A percentile compares a stretch with the other conserved stretches of the same genome.
Evolutionary conservation across 64 coral and sea anemone species (phyloP).

Genomic region (Montipora capricornis): DNA sequence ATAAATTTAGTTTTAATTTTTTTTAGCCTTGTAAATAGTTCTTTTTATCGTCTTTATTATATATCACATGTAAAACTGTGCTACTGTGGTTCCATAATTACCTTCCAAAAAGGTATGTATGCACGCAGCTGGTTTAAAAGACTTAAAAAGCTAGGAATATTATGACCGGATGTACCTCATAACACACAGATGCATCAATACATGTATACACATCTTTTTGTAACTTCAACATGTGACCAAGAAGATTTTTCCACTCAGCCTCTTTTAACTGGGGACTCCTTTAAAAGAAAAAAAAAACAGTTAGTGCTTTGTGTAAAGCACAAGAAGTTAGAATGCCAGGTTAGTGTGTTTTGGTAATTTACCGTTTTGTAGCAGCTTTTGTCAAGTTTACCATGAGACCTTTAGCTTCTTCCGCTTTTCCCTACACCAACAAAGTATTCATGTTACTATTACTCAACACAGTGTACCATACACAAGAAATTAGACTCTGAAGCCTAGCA

Average conservation of each 20-base stretch:
- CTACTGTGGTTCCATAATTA: too few relatives aligned
- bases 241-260: slow-evolving; percentile 72
- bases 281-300: neutral
- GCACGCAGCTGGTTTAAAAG: too few relatives aligned
- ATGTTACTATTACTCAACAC: too few relatives aligned
- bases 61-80: too few relatives aligned
- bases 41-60: too few relatives aligned
- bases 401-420: slow-evolving; percentile 70
- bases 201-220: slow-evolving; percentile 76
- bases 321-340: neutral
- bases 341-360: neutral
- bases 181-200: slow-evolving; percentile 80
- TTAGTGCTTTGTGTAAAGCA: neutral
- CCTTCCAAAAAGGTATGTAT: too few relatives aligned
- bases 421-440: slow-evolving; percentile 26
- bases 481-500: too few relatives aligned
- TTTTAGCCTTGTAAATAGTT: too few relatives aligned
- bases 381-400: slow-evolving; percentile 57
- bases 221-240: slow-evolving; percentile 73
- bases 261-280: slow-evolving; percentile 79
- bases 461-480: too few relatives aligned
- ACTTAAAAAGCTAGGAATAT: neutral
- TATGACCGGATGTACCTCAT: slow-evolving; percentile 63
- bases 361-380: slow-evolving; percentile 69
- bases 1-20: too few relatives aligned